Conservation (phyloP, 2,888 invertebrate species). For the Chymomyza caudatula region DNA sequence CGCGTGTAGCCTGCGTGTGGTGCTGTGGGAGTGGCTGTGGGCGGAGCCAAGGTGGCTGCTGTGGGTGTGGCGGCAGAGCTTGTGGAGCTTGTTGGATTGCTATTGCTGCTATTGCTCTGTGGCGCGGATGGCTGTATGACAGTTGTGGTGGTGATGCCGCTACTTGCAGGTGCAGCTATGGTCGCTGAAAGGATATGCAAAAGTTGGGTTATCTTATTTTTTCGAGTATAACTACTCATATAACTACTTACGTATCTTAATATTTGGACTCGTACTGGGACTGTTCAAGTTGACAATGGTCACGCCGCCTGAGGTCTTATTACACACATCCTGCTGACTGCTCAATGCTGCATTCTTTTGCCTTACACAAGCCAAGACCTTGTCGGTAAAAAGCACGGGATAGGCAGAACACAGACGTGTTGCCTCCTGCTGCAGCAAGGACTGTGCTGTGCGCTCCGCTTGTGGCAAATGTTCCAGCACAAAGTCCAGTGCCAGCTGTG, state of each 20-base stretch:
- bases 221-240: background rate
- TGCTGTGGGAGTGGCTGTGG: slow-evolving; percentile 68
- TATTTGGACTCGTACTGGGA: slow-evolving; percentile 56
- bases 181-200: slow-evolving; percentile 21
- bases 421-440: slow-evolving; percentile 87
- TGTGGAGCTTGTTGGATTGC: background rate
- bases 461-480: slow-evolving; percentile 85
- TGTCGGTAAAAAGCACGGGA: slow-evolving; percentile 89
- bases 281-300: slow-evolving; percentile 89
- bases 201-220: background rate
- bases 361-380: slow-evolving; percentile 86
- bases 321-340: slow-evolving; percentile 81
- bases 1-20: slow-evolving; percentile 80
- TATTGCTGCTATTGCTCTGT: background rate
- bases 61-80: slow-evolving; percentile 33
- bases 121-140: background rate
- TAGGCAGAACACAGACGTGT: slow-evolving; percentile 88
- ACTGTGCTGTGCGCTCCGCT: slow-evolving; percentile 86
- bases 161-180: slow-evolving; percentile 5
- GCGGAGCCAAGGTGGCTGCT: slow-evolving; percentile 14
- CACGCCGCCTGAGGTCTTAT: slow-evolving; percentile 86
- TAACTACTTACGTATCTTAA: slow-evolving; percentile 66
- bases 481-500: slow-evolving; percentile 89
- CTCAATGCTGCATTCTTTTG: slow-evolving; percentile 81
- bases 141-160: slow-evolving; percentile 12